Evolutionary conservation across 1,140 invertebrate genomes (phyloP), one percentile per base, ranked within the genome.

Genomic region (Homarus americanus): DNA sequence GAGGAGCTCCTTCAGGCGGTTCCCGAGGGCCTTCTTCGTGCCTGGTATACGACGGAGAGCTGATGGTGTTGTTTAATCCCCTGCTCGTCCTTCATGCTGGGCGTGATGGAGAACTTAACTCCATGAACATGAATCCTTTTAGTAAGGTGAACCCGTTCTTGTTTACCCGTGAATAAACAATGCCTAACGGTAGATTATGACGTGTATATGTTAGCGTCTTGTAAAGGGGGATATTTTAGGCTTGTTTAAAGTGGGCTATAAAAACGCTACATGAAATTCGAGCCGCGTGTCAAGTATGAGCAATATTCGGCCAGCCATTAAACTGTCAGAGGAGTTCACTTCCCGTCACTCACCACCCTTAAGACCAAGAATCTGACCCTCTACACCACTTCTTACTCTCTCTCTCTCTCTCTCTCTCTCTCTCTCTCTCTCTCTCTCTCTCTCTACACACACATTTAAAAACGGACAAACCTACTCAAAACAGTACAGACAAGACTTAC

Each of bases 261-360:
- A 82, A 82, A 53, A 72, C 20, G 86, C 83, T 44, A 75, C 72
- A 78, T 79, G 85, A 79, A 87, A 87, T 76, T 87, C 34, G 73
- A 87, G 34, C 44, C 20, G 36, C 12, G 78, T 82, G 82, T 89
- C 79, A 73, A 89, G 73, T 87, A 38, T 49, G 20, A 63, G 28
- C 72, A 78, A 78, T 87, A 78, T 87, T 79, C 85, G 79, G 34
- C n/a, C 41, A 44, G 34, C 85, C 85, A 87, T 82, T 89, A 82
- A 82, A 80, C 63, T 89, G 79, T 79, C 79, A 82, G 79, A 40
- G 44, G 40, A 34, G 41, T 40, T 38, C 85, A 87, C 85, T 87
- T 41, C 73, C 73, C 73, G 85, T 87, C 85, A 78, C 53, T 87
- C 85, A 34, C 20, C 73, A 38, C 73, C 53, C 49, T 87, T 76